A percentile compares a stretch with the other conserved stretches of the same genome.
Evolutionary conservation across 92 coral and sea anemone species (phyloP).

Genomic region (Parazoanthus atlanticus): DNA sequence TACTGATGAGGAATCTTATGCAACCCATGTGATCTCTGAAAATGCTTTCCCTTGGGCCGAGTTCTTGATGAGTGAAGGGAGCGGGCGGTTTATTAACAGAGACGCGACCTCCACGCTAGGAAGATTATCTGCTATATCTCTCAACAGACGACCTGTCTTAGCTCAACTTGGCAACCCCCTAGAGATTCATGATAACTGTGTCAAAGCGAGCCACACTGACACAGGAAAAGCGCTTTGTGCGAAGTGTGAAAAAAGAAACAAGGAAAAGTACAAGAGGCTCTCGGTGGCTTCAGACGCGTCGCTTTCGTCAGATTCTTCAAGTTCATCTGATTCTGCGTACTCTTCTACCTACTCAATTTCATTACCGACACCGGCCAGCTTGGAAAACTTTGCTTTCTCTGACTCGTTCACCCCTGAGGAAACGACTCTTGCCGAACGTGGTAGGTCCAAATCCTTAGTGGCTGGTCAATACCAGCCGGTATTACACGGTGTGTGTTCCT

Average conservation of each 20-base stretch:
- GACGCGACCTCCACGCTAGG: constrained; percentile 49
- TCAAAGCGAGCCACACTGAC: not conserved
- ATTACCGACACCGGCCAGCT: constrained; percentile 10
- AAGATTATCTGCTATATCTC: constrained; percentile 34
- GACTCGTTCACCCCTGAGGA: not conserved
- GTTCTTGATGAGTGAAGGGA: constrained; percentile 20
- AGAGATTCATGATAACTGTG: constrained; percentile 28
- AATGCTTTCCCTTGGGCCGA: constrained; percentile 19
- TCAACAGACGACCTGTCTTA: constrained; percentile 2
- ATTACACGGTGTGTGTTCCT: constrained; percentile 10
- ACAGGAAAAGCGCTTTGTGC: constrained; percentile 54
- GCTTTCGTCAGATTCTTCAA: constrained; percentile 80
- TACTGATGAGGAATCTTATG: constrained; percentile 30
- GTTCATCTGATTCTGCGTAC: constrained; percentile 81
- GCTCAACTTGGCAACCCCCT: constrained; percentile 41
- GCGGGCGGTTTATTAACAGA: constrained; percentile 46
- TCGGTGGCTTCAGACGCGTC: constrained; percentile 85
- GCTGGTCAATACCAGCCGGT: not conserved
- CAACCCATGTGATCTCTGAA: constrained; percentile 41
- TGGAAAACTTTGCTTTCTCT: constrained; percentile 31
- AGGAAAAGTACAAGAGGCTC: constrained; percentile 40
- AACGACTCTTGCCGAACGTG: not conserved
- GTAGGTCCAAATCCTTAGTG: constrained; percentile 6
- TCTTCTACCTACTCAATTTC: constrained; percentile 47
- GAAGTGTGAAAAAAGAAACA: constrained; percentile 76